Conservation (phyloP, 2,888 invertebrate genomes). For the Cryptus viduatorius region DNA sequence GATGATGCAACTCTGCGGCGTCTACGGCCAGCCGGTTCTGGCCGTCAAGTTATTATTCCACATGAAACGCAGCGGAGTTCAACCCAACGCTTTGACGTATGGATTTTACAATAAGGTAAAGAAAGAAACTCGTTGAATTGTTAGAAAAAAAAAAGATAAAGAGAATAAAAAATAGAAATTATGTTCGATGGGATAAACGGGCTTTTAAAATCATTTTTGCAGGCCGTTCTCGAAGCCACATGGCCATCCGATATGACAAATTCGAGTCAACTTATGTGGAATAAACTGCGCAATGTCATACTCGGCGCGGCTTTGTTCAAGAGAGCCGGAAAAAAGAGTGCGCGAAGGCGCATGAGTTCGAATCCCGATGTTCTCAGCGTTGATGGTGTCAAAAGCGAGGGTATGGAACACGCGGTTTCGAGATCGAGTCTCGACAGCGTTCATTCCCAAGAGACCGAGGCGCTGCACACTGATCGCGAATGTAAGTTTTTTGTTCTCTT, state of each 20-base stretch:
- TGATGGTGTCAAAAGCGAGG: constrained; percentile 78
- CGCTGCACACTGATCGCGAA: constrained; percentile 81
- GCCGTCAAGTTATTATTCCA: constrained; percentile 96
- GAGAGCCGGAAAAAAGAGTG: constrained; percentile 89
- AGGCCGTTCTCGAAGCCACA: constrained; percentile 96
- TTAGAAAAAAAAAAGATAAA: too few species aligned
- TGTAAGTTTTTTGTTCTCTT: constrained; percentile 27
- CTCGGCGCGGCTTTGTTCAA: constrained; percentile 96
- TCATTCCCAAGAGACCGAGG: constrained; percentile 83
- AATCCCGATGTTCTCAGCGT: constrained; percentile 84
- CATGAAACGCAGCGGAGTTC: constrained; percentile 97
- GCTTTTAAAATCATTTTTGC: constrained; percentile 59
- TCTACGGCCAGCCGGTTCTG: constrained; percentile 96
- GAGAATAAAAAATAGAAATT: neutral
- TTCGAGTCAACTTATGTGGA: constrained; percentile 96
- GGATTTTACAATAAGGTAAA: constrained; percentile 91
- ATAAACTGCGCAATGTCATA: constrained; percentile 96
- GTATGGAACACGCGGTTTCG: constrained; percentile 82
- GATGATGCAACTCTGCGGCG: constrained; percentile 99
- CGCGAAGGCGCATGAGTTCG: constrained; percentile 86
- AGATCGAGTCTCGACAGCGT: constrained; percentile 84
- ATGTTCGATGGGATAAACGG: constrained; percentile 1
- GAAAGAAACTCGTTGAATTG: neutral
- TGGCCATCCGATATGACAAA: constrained; percentile 95
- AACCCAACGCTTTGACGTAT: constrained; percentile 99